Evolutionary conservation across 1,140 invertebrate species (phyloP), one percentile per base, ranked within the genome.

Genomic region (Olivierus martensii): DNA sequence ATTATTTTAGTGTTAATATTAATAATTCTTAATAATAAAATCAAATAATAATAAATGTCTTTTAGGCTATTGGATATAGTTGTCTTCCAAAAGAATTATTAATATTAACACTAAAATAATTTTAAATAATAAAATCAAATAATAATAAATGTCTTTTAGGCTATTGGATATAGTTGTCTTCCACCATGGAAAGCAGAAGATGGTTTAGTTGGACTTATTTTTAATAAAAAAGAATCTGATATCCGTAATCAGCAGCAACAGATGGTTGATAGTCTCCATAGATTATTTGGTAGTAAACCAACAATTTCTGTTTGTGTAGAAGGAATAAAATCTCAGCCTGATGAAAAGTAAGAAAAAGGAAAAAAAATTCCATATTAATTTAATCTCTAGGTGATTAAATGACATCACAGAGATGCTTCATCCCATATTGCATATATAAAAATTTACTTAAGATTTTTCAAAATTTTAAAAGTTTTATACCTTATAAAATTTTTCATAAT

Each of bases 101-200:
- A 28, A 28, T 28, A 28, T 28, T 28, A 6, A 28, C 28, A 28
- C n/a, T n/a, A n/a, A n/a, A 28, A 28, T 28, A 28, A 28, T 28
- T 28, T 9, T 28, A 6, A 6, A 28, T 6, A 28, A 28, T 9
- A 28, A 28, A 28, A 6, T 28, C 1, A 28, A n/a, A n/a, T n/a
- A 10, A 10, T 36, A 43, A 15, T 12, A 28, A 49, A 49, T 52
- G 37, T 28, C 47, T 61, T 57, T 15, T 53, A 73, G 70, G 84
- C 89, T 3, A 83, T 95, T 22, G 86, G 85, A 0, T 94, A 94
- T 63, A 87, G 82, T 63, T 77, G 79, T 15, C 78, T 93, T 60
- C 86, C 87, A 0, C 79, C 77, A 2, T 77, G 80, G 37, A 83
- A 86, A 51, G 84, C 89, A 65, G 87, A 88, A 65, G 82, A 92